Conservation (phyloP, 2,888 invertebrate genomes). For the Altica lythri region DNA sequence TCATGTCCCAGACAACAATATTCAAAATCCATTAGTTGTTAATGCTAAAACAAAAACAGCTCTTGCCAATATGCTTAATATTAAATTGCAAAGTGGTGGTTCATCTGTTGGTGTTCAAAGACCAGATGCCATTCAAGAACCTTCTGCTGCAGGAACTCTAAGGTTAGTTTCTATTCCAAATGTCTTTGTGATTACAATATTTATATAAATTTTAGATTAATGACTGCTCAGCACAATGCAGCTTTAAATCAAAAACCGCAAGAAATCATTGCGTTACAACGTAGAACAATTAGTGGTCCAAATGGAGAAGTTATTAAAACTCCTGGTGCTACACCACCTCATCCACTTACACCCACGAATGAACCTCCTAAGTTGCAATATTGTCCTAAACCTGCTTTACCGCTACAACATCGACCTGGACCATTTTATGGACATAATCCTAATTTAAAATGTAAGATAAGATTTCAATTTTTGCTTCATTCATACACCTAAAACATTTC, state of each 20-base stretch:
- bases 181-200: background rate
- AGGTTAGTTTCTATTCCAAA: conserved; percentile 48
- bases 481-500: conserved; percentile 30
- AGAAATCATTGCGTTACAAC: conserved; percentile 63
- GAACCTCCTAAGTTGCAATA: conserved; percentile 59
- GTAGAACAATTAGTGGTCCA: conserved; percentile 55
- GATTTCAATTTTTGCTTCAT: too few species aligned
- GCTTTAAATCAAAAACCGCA: conserved; percentile 61
- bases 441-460: conserved; percentile 68
- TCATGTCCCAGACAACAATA: conserved; percentile 30
- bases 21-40: conserved; percentile 56
- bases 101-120: conserved; percentile 60
- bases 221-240: conserved; percentile 83
- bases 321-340: conserved; percentile 58
- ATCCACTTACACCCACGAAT: conserved; percentile 50
- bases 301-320: conserved; percentile 56
- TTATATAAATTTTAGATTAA: conserved; percentile 62
- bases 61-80: conserved; percentile 91
- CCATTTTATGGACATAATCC: conserved; percentile 95
- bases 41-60: conserved; percentile 94
- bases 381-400: conserved; percentile 49
- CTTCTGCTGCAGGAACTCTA: conserved; percentile 72
- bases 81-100: conserved; percentile 68
- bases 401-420: conserved; percentile 61
- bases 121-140: conserved; percentile 44